Conservation (phyloP, 2,113 vertebrate genomes). For the Pachypanchax playfairii region DNA sequence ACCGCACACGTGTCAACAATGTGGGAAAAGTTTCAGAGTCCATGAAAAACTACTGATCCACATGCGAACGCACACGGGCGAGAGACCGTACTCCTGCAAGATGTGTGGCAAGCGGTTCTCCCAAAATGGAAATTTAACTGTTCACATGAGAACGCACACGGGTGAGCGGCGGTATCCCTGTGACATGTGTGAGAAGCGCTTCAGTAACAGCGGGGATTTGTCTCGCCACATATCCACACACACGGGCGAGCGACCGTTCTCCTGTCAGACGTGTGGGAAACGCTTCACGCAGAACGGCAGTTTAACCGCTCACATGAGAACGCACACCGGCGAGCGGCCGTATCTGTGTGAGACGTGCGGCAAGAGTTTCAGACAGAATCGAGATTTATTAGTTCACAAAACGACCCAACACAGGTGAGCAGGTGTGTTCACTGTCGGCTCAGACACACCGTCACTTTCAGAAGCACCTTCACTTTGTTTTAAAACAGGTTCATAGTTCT, state of each 20-base stretch:
- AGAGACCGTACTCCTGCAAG: background rate
- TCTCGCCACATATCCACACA: background rate
- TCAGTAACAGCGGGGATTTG: background rate
- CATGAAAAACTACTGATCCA: conserved; percentile 1
- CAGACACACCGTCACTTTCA: no score
- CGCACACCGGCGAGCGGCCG: background rate
- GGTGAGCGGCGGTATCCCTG: background rate
- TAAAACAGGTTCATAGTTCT: no score
- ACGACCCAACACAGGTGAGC: background rate
- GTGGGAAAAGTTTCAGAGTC: conserved; percentile 3
- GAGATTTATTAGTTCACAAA: background rate
- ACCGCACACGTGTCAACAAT: background rate
- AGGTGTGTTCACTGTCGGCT: background rate
- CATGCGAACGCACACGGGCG: conserved; percentile 2
- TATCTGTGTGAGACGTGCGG: background rate
- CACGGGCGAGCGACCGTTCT: background rate
- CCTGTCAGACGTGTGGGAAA: background rate
- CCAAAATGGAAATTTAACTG: background rate
- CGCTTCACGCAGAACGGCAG: background rate
- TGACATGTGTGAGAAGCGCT: background rate
- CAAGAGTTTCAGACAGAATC: background rate
- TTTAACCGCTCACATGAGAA: background rate
- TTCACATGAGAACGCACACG: background rate
- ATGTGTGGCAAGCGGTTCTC: background rate
- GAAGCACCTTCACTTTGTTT: no score